Evolutionary conservation across 2,113 vertebrate genomes (phyloP), one percentile per base, ranked within the genome.

Genomic region (Pelmatolapia mariae): DNA sequence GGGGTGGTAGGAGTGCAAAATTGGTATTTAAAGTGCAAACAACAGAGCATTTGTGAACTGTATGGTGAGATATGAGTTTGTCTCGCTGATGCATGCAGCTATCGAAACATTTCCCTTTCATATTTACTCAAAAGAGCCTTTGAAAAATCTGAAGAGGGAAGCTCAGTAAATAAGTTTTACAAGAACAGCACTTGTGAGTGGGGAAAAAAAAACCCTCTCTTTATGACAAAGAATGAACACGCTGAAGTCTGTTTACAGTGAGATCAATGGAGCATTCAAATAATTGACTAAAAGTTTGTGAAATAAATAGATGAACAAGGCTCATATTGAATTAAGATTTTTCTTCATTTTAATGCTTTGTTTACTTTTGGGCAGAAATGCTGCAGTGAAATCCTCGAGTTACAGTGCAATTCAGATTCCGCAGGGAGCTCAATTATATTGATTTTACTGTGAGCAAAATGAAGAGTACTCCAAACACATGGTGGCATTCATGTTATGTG

Each of bases 271-370:
- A 66, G 89, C 31, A 2, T 89, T 87, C 40, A 89, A 80, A 86
- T 59, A 81, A 92, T 81, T 90, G 84, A 81, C 47, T 61, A 82
- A 91, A 81, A 16, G 33, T 81, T 89, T 90, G 88, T 81, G 84
- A 87, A 90, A 85, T 89, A 68, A 92, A 91, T 71, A 63, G 85
- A 73, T 10, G 84, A 90, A 86, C 66, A 80, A 50, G 81, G 43
- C 59, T 78, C 3, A 24, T 87, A 93, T 92, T 61, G 91, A 87
- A 87, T 89, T 87, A 86, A 84, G 80, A 87, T 91, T 83, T 89
- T 91, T 93, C 88, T 92, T 94, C 87, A 91, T 94, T 78, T 92
- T 91, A 68, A 83, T 88, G 47, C 71, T 87, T 89, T 89, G 90
- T 94, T 92, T 90, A 90, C 71, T 87, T 91, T 91, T 31, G 50